Evolutionary conservation across 2,113 vertebrate genomes (phyloP).

Genomic region (Rhegmatorhina hoffmannsi): DNA sequence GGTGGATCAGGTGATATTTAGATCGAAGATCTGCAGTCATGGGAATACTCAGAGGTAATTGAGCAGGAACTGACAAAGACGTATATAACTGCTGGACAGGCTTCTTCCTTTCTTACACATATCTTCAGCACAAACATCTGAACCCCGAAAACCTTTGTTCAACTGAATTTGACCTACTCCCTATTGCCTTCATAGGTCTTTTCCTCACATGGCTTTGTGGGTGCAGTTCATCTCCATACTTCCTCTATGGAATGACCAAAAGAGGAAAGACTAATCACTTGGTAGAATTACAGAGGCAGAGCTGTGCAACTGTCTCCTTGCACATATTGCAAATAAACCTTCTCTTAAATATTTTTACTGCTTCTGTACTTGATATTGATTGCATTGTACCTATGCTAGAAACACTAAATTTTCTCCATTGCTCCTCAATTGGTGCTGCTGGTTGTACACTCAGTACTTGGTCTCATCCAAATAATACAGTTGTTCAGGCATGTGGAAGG

Average conservation of each 20-base stretch:
- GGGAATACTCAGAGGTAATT: neutral
- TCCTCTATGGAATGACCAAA: neutral
- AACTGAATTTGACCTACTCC: neutral
- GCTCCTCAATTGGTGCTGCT: neutral
- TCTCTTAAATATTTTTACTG: neutral
- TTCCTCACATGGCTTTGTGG: neutral
- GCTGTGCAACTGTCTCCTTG: neutral
- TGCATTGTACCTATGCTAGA: neutral
- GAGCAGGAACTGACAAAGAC: neutral
- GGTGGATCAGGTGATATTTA: fast-evolving
- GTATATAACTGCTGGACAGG: neutral
- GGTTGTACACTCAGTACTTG: neutral
- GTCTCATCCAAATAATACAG: neutral
- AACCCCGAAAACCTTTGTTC: neutral
- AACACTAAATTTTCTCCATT: neutral
- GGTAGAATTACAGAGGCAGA: neutral
- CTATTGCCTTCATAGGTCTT: neutral
- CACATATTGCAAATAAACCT: neutral
- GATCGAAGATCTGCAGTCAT: neutral
- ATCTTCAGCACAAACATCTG: neutral
- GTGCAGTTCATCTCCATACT: neutral
- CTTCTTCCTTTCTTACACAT: neutral
- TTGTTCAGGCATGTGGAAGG: fast-evolving
- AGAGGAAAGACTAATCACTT: neutral
- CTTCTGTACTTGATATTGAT: neutral